Base-by-base conservation (phyloP, 2,113 vertebrate species). In the Archilochus colubris region DNA sequence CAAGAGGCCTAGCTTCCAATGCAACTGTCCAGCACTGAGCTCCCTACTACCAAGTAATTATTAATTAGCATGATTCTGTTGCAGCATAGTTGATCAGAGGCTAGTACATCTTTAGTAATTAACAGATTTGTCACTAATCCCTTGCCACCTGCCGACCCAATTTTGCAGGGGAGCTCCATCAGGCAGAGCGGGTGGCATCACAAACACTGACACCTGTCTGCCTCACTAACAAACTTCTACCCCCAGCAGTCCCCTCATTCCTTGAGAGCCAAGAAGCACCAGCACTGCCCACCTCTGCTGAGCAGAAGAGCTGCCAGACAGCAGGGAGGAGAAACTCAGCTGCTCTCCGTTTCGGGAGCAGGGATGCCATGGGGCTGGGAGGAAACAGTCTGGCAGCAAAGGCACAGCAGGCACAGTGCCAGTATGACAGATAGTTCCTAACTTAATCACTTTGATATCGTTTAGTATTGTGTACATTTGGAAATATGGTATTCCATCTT, bases 91-190 rank as follows among this genome's bases (percentile, higher is more conserved):
- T 88, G 43, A 73, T 19, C 24, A 86, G 61, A 55, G 9, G 18
- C 77, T 90, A 82, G 46, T 21, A 28, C 36, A 59, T 22, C 79
- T 88, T 63, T 1, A 21, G 43, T 44, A 83, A 90, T 90, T 63
- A 96, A 81, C 43, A 69, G 58, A 68, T 64, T 84, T 44, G 10
- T 44, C 68, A 51, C 76, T 92, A 96, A 96, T 84, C 53, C 53
- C 64, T 48, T 63, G n/a, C 82, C 82, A 96, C 53, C 92, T 93
- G 94, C 55, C 80, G 93, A 38, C 48, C 20, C 68, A 63, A 2
- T 31, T 74, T 61, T 83, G 48, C 90, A 40, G 72, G 20, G 43
- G 33, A 88, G 43, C 64, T 12, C 43, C 61, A 77, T 15, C 67
- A 30, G 14, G 2, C 10, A 48, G 17, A 4, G 33, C 61, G 20